These are phyloP conservation scores for Exephanes ischioxanthus DNA, from an alignment of 2,888 invertebrate genomes.

Conservation along the genomic window DNA sequence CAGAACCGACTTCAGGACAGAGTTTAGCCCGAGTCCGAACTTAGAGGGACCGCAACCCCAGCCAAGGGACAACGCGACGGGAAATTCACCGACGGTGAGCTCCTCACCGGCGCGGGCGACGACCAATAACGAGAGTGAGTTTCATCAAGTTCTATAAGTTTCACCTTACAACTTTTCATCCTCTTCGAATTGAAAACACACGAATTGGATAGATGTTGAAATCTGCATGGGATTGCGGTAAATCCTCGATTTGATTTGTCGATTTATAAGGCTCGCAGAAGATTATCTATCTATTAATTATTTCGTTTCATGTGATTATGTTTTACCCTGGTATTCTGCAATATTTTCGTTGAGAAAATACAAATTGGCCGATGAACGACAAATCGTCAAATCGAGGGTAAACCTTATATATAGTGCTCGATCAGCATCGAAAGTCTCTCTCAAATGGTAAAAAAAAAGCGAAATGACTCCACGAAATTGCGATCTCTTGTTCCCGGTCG, in stretches of 20 bases:
- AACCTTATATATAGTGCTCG: slow-evolving; percentile 21
- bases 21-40: slow-evolving; percentile 85
- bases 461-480: slow-evolving; percentile 49
- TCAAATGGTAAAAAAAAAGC: slow-evolving; percentile 8
- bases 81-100: slow-evolving; percentile 81
- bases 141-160: slow-evolving; percentile 50
- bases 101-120: slow-evolving; percentile 82
- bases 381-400: not conserved
- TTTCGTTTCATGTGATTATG: not conserved
- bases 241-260: slow-evolving; percentile 4
- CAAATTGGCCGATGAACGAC: not conserved
- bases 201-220: slow-evolving; percentile 11
- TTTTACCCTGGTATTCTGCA: not conserved
- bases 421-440: slow-evolving; percentile 50
- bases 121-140: slow-evolving; percentile 83
- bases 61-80: slow-evolving; percentile 78
- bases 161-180: not conserved
- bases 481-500: slow-evolving; percentile 39
- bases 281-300: not conserved
- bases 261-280: not conserved
- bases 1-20: slow-evolving; percentile 85
- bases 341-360: not conserved
- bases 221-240: slow-evolving; percentile 26
- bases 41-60: slow-evolving; percentile 83
- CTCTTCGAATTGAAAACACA: not conserved